A percentile compares a stretch with the other conserved stretches of the same genome.
Conservation (phyloP, 2,113 vertebrate genomes). For the Chionomys nivalis region DNA sequence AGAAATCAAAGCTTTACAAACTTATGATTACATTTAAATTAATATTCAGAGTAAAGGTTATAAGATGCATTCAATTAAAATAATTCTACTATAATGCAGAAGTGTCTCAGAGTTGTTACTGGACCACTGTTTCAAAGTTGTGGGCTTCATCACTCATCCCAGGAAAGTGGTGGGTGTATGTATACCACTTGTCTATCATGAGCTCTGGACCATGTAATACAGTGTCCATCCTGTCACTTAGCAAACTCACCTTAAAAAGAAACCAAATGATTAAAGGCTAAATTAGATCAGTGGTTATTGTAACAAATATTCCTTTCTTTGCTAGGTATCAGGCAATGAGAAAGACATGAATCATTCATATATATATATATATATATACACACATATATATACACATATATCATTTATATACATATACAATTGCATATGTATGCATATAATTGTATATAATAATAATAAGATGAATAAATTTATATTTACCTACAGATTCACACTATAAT, state of each 20-base stretch:
- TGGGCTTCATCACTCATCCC: background rate
- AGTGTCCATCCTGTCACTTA: background rate
- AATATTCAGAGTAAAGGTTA: conserved; percentile 46
- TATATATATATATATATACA: background rate
- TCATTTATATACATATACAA: background rate
- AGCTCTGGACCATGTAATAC: background rate
- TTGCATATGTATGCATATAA: no score
- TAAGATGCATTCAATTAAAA: background rate
- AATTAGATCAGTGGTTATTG: background rate
- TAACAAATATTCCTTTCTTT: background rate
- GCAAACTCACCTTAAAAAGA: background rate
- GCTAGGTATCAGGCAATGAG: background rate
- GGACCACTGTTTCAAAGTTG: background rate
- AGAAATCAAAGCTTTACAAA: conserved; percentile 68
- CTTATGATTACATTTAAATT: conserved; percentile 69
- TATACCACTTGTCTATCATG: background rate
- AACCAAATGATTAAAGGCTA: background rate
- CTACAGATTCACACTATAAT: background rate
- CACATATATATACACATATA: background rate
- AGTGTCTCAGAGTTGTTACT: background rate
- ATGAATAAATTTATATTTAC: background rate
- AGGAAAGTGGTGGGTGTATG: accelerated
- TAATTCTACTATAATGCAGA: background rate
- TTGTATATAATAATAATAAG: background rate
- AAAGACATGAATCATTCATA: background rate